Percentiles rank a stretch among this genome's conserved stretches.
Evolutionary conservation across 2,797 vertebrate genomes (phyloP).

Genomic region (Phrynocephalus guinanensis): DNA sequence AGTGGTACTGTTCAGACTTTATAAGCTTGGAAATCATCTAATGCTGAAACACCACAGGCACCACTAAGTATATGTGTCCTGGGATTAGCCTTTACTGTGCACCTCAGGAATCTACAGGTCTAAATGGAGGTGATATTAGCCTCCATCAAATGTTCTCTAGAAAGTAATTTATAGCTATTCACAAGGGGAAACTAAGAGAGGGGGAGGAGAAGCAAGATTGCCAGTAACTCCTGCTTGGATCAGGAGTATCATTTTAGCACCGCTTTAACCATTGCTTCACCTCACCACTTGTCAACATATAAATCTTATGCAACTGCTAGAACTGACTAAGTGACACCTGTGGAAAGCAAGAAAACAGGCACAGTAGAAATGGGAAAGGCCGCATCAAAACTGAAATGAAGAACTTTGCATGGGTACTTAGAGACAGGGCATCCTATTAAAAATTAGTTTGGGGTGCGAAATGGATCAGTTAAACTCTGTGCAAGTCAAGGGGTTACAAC

Average conservation of each 20-base stretch:
- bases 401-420: not conserved
- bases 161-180: constrained; percentile 76
- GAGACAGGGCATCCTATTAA: constrained; percentile 28
- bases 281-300: constrained; percentile 75
- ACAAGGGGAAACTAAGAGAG: constrained; percentile 48
- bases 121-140: constrained; percentile 61
- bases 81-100: constrained; percentile 47
- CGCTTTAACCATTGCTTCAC: constrained; percentile 75
- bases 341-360: constrained; percentile 27
- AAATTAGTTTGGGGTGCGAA: constrained; percentile 6
- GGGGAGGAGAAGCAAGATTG: constrained; percentile 60
- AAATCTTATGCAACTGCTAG: constrained; percentile 76
- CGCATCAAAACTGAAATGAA: constrained; percentile 49
- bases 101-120: constrained; percentile 62
- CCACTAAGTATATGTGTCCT: constrained; percentile 49
- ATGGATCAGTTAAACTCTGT: not conserved
- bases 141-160: constrained; percentile 60
- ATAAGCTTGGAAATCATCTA: constrained; percentile 61
- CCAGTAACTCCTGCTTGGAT: constrained; percentile 75
- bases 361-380: not conserved
- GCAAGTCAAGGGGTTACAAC: not conserved
- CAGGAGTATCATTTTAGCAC: constrained; percentile 77
- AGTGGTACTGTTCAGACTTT: constrained; percentile 54
- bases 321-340: constrained; percentile 73
- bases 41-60: constrained; percentile 47